Conservation (phyloP, 2,888 invertebrate species). For the Drosophila subsilvestris region DNA sequence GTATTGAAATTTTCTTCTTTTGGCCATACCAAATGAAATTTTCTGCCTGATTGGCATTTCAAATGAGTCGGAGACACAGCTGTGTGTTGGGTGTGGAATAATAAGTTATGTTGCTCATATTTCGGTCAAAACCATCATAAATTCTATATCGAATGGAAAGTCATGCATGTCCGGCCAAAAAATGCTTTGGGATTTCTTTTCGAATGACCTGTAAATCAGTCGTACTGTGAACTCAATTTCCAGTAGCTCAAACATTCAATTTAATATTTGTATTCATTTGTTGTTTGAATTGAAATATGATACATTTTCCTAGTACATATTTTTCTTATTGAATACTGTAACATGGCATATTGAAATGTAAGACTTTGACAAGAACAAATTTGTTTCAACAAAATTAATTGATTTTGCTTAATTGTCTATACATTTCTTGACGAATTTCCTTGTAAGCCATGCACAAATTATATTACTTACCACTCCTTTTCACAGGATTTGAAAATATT, state of each 20-base stretch:
- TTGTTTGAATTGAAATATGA: neutral
- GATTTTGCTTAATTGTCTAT: no score
- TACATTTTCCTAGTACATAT: no score
- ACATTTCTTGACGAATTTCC: no score
- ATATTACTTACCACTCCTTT: no score
- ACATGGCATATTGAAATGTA: no score
- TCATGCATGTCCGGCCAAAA: slow-evolving; percentile 3
- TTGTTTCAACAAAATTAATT: no score
- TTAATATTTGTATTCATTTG: neutral
- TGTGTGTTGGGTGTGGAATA: slow-evolving; percentile 29
- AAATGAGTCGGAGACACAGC: slow-evolving; percentile 52
- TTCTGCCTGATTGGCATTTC: slow-evolving; percentile 57
- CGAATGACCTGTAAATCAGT: neutral
- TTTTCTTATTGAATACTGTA: no score
- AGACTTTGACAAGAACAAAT: no score
- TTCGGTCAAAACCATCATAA: slow-evolving; percentile 53
- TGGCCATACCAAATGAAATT: slow-evolving; percentile 57
- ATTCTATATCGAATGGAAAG: slow-evolving; percentile 42
- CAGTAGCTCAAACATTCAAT: no score
- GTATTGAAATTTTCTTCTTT: slow-evolving; percentile 6
- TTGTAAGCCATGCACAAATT: neutral
- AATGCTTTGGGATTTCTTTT: slow-evolving; percentile 13
- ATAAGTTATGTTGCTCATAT: slow-evolving; percentile 46
- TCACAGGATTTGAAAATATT: neutral
- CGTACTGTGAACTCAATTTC: neutral